Evolutionary conservation across 2,113 vertebrate genomes (phyloP).

Genomic region (Malurus alboscapulatus): DNA sequence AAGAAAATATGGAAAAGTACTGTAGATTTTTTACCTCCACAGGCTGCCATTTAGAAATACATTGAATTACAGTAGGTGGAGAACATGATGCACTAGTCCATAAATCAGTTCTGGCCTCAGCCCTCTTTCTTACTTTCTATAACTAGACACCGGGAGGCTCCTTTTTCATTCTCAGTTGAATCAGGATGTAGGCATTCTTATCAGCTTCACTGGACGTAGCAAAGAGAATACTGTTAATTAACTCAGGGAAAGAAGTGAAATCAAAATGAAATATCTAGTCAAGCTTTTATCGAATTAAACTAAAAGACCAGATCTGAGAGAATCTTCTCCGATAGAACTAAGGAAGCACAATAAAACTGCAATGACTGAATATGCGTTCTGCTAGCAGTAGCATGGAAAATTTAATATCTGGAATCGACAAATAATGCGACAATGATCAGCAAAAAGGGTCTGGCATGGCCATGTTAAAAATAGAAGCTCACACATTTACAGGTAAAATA

Average conservation of each 20-base stretch:
- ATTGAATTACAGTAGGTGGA: not conserved
- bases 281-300: not conserved
- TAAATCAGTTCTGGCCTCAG: slow-evolving; percentile 3
- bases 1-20: not conserved
- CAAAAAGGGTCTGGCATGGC: not conserved
- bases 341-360: not conserved
- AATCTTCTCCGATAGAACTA: not conserved
- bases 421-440: not conserved
- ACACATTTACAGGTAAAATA: not conserved
- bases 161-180: not conserved
- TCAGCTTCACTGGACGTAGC: not conserved
- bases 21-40: not conserved
- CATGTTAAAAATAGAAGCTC: not conserved
- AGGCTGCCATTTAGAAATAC: not conserved
- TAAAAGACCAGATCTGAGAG: not conserved
- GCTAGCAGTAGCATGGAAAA: not conserved
- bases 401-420: not conserved
- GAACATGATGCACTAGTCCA: not conserved
- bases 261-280: not conserved
- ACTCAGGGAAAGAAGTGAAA: not conserved
- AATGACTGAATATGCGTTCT: not conserved
- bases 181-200: not conserved
- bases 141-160: not conserved
- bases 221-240: not conserved
- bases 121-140: not conserved